Evolutionary conservation across 2,888 invertebrate genomes (phyloP).

Genomic region (Gasteruption jaculator): DNA sequence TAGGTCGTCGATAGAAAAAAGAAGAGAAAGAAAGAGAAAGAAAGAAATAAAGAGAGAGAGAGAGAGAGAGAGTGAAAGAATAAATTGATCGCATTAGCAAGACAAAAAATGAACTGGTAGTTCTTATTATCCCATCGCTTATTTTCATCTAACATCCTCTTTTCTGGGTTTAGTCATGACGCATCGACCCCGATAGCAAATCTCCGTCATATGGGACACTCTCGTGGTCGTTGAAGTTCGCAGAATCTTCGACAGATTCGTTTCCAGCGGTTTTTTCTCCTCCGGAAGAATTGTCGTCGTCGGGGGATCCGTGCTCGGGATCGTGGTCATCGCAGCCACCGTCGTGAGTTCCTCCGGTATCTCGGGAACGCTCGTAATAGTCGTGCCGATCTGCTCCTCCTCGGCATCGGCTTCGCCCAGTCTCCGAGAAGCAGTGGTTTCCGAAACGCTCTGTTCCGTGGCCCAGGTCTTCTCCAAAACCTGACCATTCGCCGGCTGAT

Average conservation of each 20-base stretch:
- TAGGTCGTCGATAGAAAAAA: too few species aligned
- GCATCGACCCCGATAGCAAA: conserved; percentile 81
- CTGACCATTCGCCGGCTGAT: not conserved
- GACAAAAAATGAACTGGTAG: too few species aligned
- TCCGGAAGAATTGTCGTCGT: conserved; percentile 1
- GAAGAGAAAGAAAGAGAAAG: too few species aligned
- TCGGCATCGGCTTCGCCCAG: too few species aligned
- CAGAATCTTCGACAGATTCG: conserved; percentile 54
- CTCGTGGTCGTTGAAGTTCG: conserved; percentile 79
- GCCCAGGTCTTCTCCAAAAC: conserved; percentile 16
- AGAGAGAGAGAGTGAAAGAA: not conserved
- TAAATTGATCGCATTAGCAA: too few species aligned
- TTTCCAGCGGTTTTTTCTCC: conserved; percentile 18
- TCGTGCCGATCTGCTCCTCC: conserved; percentile 16
- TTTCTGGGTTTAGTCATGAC: conserved; percentile 58
- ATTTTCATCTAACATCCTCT: conserved; percentile 38
- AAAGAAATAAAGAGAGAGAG: not conserved
- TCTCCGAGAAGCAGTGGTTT: conserved; percentile 13
- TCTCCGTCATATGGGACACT: conserved; percentile 81
- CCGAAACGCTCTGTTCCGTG: conserved; percentile 17
- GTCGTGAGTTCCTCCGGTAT: conserved; percentile 14
- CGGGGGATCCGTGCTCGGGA: conserved; percentile 11
- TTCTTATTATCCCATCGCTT: too few species aligned
- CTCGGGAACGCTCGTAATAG: conserved; percentile 15
- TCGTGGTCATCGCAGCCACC: conserved; percentile 1